These are phyloP conservation scores for Amphiduros pacificus DNA, from an alignment of 2,888 invertebrate species.

Conservation along the genomic window DNA sequence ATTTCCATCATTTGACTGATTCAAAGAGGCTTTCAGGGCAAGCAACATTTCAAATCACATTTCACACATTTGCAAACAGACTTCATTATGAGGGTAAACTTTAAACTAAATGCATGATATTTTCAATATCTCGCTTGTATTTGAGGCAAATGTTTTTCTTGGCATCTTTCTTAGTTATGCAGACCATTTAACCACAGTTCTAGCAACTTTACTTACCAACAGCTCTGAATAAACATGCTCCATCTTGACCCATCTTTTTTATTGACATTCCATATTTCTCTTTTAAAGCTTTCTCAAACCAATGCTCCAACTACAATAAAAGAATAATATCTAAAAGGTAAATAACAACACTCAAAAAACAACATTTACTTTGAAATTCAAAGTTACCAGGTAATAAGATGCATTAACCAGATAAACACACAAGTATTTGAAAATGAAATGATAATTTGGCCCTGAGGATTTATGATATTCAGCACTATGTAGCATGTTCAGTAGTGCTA, in stretches of 20 bases:
- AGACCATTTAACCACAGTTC: background rate
- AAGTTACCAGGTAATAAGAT: background rate
- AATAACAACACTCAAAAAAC: background rate
- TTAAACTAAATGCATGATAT: too few relatives aligned
- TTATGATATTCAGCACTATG: background rate
- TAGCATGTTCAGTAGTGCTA: too few relatives aligned
- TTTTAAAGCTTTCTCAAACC: slow-evolving; percentile 72
- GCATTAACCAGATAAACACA: too few relatives aligned
- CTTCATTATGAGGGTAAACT: too few relatives aligned
- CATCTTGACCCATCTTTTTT: slow-evolving; percentile 84
- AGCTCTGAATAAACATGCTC: slow-evolving; percentile 84
- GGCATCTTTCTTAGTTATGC: background rate
- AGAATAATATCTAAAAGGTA: slow-evolving; percentile 6
- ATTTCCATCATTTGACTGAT: background rate
- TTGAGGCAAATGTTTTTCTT: too few relatives aligned
- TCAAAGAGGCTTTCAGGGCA: too few relatives aligned
- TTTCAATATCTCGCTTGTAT: too few relatives aligned
- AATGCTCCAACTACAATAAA: slow-evolving; percentile 66
- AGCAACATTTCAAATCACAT: too few relatives aligned
- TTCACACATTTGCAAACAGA: too few relatives aligned
- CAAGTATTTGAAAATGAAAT: too few relatives aligned
- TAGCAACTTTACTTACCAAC: slow-evolving; percentile 63
- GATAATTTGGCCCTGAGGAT: background rate
- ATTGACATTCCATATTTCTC: slow-evolving; percentile 75
- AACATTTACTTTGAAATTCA: background rate